These are phyloP conservation scores for Colossoma macropomum DNA, from an alignment of 2,113 vertebrate genomes.

Conservation along the genomic window DNA sequence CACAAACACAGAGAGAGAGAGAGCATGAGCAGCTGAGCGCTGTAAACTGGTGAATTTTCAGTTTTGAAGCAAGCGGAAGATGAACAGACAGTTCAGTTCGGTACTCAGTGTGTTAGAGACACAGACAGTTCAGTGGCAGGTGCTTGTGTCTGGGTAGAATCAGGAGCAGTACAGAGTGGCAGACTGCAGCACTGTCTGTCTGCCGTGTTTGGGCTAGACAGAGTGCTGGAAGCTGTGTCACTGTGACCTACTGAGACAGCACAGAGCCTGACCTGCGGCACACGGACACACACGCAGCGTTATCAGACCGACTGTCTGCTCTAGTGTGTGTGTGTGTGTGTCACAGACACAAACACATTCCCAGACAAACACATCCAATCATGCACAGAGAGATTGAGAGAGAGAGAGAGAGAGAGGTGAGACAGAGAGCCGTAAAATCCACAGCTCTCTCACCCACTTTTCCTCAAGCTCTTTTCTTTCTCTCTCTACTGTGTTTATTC, in stretches of 20 bases:
- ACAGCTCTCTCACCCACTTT: background rate
- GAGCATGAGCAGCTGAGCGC: no score
- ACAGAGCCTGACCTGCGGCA: conserved; percentile 32
- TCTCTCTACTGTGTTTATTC: no score
- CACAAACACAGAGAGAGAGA: no score
- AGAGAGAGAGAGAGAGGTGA: no score
- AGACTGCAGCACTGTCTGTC: conserved; percentile 33
- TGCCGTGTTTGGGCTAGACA: conserved; percentile 46
- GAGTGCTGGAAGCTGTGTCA: conserved; percentile 53
- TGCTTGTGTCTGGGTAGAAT: conserved; percentile 27
- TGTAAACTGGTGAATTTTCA: no score
- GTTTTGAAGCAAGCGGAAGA: background rate
- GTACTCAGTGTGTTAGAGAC: no score
- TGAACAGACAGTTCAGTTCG: background rate
- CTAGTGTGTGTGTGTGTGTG: conserved; percentile 11
- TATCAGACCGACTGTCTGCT: conserved; percentile 17
- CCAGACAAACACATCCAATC: background rate
- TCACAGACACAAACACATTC: background rate
- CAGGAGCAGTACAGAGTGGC: conserved; percentile 13
- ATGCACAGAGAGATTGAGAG: no score
- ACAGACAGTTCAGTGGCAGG: conserved; percentile 20
- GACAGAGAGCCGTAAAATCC: no score
- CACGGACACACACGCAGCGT: conserved; percentile 21
- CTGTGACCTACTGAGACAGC: conserved; percentile 51
- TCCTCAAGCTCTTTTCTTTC: background rate